Conservation (phyloP, 2,113 vertebrate genomes). For the Sebastes schlegelii region DNA sequence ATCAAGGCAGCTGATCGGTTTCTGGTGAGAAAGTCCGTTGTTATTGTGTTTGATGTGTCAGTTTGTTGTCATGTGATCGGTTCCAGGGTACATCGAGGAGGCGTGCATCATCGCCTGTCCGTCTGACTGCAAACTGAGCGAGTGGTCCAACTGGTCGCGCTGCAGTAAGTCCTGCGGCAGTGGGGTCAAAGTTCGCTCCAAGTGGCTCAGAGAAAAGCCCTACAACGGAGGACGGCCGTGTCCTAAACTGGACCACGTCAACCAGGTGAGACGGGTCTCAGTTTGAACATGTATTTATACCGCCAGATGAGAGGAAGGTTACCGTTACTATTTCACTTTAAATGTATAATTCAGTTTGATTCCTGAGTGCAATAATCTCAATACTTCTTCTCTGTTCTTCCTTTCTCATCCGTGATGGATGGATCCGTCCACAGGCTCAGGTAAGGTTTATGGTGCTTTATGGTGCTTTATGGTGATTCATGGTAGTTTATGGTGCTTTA, state of each 20-base stretch:
- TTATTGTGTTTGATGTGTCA: neutral
- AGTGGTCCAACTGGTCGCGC: slow-evolving; percentile 99
- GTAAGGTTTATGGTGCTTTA: slow-evolving; percentile 49
- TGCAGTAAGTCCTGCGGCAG: slow-evolving; percentile 98
- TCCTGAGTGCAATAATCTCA: slow-evolving; percentile 3
- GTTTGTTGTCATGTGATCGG: neutral
- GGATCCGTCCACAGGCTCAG: slow-evolving; percentile 78
- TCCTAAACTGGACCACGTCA: slow-evolving; percentile 96
- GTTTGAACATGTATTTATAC: neutral
- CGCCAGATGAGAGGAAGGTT: neutral
- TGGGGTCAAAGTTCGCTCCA: slow-evolving; percentile 97
- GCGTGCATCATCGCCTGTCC: slow-evolving; percentile 98
- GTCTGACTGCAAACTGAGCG: slow-evolving; percentile 98
- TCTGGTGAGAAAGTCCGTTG: neutral
- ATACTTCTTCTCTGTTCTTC: slow-evolving; percentile 12
- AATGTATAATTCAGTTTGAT: neutral
- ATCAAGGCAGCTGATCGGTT: no score
- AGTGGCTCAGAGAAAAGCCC: slow-evolving; percentile 98
- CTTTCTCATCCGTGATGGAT: slow-evolving; percentile 22
- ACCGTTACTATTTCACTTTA: neutral
- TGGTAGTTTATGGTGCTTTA: no score
- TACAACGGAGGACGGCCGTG: slow-evolving; percentile 97
- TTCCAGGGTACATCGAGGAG: slow-evolving; percentile 95
- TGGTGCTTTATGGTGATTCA: no score
- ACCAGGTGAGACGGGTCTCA: slow-evolving; percentile 88